These are phyloP conservation scores for Phrixothrix hirtus DNA, from an alignment of 2,888 invertebrate genomes.

Conservation along the genomic window DNA sequence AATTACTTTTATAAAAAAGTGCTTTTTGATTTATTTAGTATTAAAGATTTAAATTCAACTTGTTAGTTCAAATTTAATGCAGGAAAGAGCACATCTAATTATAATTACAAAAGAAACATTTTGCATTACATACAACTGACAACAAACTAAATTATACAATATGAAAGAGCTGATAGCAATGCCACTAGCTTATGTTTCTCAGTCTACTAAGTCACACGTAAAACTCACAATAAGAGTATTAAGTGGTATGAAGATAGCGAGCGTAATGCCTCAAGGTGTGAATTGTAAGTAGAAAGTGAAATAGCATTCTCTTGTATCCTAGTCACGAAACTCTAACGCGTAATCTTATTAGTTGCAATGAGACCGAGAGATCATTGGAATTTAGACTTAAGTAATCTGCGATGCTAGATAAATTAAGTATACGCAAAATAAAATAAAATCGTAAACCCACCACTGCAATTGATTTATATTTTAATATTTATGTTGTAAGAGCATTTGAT, in stretches of 20 bases:
- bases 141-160: no score
- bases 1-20: no score
- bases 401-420: not conserved
- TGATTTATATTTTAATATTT: no score
- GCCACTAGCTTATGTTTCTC: slow-evolving; percentile 10
- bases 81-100: no score
- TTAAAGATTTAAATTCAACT: no score
- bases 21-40: no score
- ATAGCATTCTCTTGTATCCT: slow-evolving; percentile 20
- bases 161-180: slow-evolving; percentile 11
- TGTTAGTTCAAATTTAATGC: no score
- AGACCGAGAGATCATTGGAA: slow-evolving; percentile 30
- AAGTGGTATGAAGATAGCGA: slow-evolving; percentile 18
- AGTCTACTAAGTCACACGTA: slow-evolving; percentile 16
- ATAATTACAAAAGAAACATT: no score
- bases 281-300: slow-evolving; percentile 27
- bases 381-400: slow-evolving; percentile 21
- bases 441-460: no score
- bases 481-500: no score
- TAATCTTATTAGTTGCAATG: slow-evolving; percentile 33
- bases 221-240: slow-evolving; percentile 19
- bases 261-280: slow-evolving; percentile 18
- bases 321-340: slow-evolving; percentile 33
- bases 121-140: no score
- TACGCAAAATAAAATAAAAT: not conserved